Percentiles rank a stretch among this genome's conserved stretches.
Evolutionary conservation across 1,140 invertebrate genomes (phyloP).

Genomic region (Drosophila repleta): DNA sequence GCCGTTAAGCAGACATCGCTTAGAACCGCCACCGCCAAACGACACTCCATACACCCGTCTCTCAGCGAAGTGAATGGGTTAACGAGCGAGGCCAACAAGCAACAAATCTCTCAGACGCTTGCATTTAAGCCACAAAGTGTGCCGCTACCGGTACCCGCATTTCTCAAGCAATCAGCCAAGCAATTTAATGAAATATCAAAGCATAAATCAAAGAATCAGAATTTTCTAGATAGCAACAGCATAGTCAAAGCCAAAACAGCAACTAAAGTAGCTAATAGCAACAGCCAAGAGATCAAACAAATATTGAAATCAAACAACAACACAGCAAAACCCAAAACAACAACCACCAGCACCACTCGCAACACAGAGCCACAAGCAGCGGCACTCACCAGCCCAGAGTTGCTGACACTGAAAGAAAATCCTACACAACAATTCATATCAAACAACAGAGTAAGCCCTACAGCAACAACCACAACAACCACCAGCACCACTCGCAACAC

Average conservation of each 20-base stretch:
- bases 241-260: too few relatives aligned
- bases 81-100: conserved; percentile 57
- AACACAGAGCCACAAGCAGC: conserved; percentile 7
- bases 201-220: conserved; percentile 54
- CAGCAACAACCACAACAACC: not conserved
- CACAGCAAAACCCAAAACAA: conserved; percentile 9
- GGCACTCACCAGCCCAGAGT: conserved; percentile 14
- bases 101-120: conserved; percentile 22
- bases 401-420: not conserved
- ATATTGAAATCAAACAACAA: not conserved
- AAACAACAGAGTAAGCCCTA: not conserved
- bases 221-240: too few relatives aligned
- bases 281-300: conserved; percentile 13
- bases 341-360: not conserved
- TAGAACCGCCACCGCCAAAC: conserved; percentile 23
- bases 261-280: not conserved
- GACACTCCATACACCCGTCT: conserved; percentile 27
- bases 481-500: not conserved
- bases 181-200: conserved; percentile 43
- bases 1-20: conserved; percentile 59
- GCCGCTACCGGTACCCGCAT: conserved; percentile 14
- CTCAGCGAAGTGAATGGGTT: conserved; percentile 27
- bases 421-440: not conserved
- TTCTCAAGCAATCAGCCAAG: conserved; percentile 30
- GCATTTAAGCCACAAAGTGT: conserved; percentile 31